Base-by-base conservation (phyloP, 2,888 invertebrate species). In the Drosophila tripunctata region DNA sequence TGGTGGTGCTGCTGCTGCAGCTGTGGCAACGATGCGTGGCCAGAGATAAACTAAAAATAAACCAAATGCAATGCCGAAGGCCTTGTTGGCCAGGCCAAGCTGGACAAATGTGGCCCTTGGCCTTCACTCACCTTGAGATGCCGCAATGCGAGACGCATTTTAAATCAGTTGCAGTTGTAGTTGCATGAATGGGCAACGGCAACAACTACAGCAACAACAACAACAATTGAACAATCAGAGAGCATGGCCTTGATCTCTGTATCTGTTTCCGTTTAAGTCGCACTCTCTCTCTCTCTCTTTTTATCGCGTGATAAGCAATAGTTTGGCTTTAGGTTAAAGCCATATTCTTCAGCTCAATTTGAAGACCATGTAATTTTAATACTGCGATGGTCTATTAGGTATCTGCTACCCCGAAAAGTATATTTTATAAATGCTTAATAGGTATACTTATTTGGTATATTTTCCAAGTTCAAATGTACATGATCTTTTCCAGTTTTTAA, bases 121-220 rank as follows among this genome's bases (percentile, higher is more conserved):
- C 91, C 91, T 90, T 90, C 91, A 89, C 81, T 90, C 85, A 90
- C 91, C 90, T 91, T 90, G 90, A 89, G 89, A 88, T 86, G 87
- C 81, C 84, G 81, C 54, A 50, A 24, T 52, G 61, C 73, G 56
- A 40, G 48, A 4, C 52, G 79, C 58, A 75, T 72, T 58, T 72
- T 69, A 72, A 72, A 75, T 75, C 70, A 50, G 69, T 68, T 71
- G 63, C 54, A 67, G 63, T 61, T 73, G 65, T 54, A 63, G 60
- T 48, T 47, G 51, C 64, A 51, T 47, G 54, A 75, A 63, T 64
- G 54, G 40, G 22, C 55, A 51, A 10, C 43, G 31, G 19, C 50
- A 17, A 6, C 47, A 19, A 22, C 57, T 35, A 47, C 33, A 3
- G 27, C 10, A 27, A 27, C 50, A 55, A 17, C 65, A 64, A 30